Evolutionary conservation across 2,113 vertebrate species (phyloP).

Genomic region (Grammomys surdaster): DNA sequence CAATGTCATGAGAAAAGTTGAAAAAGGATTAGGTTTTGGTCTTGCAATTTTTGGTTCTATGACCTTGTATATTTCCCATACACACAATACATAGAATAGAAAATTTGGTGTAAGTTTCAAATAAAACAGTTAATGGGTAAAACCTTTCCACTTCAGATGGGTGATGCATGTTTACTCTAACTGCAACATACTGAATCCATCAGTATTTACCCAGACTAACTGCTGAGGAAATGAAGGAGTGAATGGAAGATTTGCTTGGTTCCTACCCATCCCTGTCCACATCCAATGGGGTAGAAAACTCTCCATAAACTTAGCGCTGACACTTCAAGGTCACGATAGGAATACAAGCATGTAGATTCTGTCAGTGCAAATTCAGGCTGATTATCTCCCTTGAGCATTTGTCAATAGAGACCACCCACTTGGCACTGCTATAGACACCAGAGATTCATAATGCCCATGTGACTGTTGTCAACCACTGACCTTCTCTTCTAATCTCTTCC

Average conservation of each 20-base stretch:
- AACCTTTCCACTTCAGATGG: background rate
- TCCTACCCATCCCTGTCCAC: background rate
- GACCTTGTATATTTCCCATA: background rate
- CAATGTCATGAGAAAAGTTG: background rate
- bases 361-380: background rate
- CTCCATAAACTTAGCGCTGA: background rate
- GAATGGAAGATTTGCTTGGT: background rate
- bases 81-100: too few relatives aligned
- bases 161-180: background rate
- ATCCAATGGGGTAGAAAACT: background rate
- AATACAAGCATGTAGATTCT: background rate
- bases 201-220: background rate
- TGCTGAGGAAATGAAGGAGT: background rate
- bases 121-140: background rate
- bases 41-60: background rate
- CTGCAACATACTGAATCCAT: background rate
- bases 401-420: background rate
- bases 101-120: background rate
- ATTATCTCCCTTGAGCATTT: rapidly evolving
- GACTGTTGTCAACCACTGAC: conserved; percentile 24
- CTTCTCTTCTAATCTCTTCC: conserved; percentile 85
- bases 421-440: background rate
- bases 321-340: background rate
- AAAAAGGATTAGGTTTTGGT: background rate
- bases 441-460: background rate